Evolutionary conservation across 2,888 invertebrate species (phyloP).

Genomic region (Lasiommata megera): DNA sequence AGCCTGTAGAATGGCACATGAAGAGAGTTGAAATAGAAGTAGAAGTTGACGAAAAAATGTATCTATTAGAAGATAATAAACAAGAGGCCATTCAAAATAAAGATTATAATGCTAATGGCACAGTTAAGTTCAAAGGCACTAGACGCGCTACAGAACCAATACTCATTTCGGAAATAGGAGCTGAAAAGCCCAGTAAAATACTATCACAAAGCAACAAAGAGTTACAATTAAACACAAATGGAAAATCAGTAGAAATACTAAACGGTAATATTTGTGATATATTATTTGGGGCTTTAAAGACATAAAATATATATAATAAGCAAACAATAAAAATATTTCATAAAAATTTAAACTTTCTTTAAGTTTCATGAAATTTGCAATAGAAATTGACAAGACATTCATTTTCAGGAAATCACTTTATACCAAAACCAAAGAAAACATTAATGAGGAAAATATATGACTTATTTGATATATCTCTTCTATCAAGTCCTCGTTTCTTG

Average conservation of each 20-base stretch:
- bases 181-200: conserved; percentile 37
- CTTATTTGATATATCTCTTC: conserved; percentile 83
- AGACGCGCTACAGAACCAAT: conserved; percentile 38
- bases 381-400: no score
- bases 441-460: conserved; percentile 57
- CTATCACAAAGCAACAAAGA: conserved; percentile 51
- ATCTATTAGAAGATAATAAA: conserved; percentile 55
- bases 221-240: conserved; percentile 38
- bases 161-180: conserved; percentile 35
- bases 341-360: no score
- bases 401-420: conserved; percentile 43
- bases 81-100: conserved; percentile 52
- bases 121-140: conserved; percentile 30
- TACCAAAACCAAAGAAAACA: conserved; percentile 36
- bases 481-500: conserved; percentile 83
- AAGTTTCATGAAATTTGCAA: no score
- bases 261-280: conserved; percentile 50
- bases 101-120: conserved; percentile 43
- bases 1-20: conserved; percentile 82
- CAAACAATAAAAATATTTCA: no score
- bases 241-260: conserved; percentile 41
- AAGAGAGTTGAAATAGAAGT: conserved; percentile 64
- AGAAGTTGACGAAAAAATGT: conserved; percentile 58
- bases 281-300: no score
- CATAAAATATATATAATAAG: no score